Evolutionary conservation across 1,140 invertebrate species (phyloP), one percentile per base, ranked within the genome.

Genomic region (Euglossa dilemma): DNA sequence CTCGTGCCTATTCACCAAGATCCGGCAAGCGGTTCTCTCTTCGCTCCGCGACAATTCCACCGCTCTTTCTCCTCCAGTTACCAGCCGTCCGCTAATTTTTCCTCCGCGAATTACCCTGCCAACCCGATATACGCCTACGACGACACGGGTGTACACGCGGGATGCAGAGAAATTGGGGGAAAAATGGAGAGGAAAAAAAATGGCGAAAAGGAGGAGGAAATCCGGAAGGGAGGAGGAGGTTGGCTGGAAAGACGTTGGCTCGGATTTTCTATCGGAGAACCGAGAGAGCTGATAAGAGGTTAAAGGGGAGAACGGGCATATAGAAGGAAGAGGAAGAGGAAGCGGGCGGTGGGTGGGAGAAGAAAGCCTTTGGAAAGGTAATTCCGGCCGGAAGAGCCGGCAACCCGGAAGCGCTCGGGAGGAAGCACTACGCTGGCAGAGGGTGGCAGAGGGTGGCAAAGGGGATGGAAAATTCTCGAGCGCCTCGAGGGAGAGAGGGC

Each of bases 401-500:
- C 87, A 94, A 94, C 89, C 92, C 92, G 93, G 93, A 94, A 94
- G 92, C 87, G 85, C 93, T 36, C 36, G 91, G 89, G 90, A 91
- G 89, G 91, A 93, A 92, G 91, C 89, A 67, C 78, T 85, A 74
- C 67, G 45, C 20, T 45, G 56, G 57, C 64, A 52, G n/a, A n/a
- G n/a, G n/a, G n/a, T n/a, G n/a, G n/a, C n/a, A n/a, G n/a, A n/a
- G 57, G 76, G 61, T 71, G 59, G 64, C 12, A 59, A 85, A 79
- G 71, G 87, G 63, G 61, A 75, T 85, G 84, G 87, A 86, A 86
- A 88, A 86, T 88, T 85, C 74, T 88, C 36, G 28, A 54, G 77
- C 54, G 54, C 57, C 71, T 85, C 59, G 52, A 52, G 64, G 80
- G 83, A 77, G 83, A 77, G 84, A 36, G 84, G 86, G 87, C 82